Evolutionary conservation across 1,140 invertebrate genomes (phyloP).

Genomic region (Cepaea nemoralis): DNA sequence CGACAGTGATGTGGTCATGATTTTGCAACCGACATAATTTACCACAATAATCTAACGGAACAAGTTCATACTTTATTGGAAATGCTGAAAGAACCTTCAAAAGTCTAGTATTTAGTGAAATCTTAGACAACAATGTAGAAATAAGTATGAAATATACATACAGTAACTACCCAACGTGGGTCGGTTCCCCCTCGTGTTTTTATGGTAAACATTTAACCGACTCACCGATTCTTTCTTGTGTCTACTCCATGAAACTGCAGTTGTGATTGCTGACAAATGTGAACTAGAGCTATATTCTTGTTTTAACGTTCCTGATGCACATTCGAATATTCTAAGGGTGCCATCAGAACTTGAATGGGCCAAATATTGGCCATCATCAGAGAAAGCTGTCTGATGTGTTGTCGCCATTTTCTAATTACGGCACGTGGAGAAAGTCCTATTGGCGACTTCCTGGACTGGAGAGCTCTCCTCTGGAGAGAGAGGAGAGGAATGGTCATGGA

Average conservation of each 20-base stretch:
- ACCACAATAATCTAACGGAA: neutral
- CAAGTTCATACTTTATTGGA: neutral
- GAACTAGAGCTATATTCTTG: conserved; percentile 33
- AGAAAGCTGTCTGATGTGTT: neutral
- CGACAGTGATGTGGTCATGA: too few relatives aligned
- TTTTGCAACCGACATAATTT: neutral
- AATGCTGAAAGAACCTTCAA: neutral
- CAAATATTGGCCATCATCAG: conserved; percentile 33
- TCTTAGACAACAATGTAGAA: neutral
- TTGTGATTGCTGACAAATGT: conserved; percentile 28
- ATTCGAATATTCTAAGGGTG: conserved; percentile 29
- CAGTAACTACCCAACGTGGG: neutral
- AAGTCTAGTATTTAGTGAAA: neutral
- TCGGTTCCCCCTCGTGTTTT: too few relatives aligned
- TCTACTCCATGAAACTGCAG: conserved; percentile 30
- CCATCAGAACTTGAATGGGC: conserved; percentile 37
- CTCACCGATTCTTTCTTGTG: conserved; percentile 18
- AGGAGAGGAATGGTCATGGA: too few relatives aligned
- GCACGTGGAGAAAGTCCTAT: conserved; percentile 25
- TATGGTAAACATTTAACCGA: too few relatives aligned
- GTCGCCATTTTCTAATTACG: conserved; percentile 22
- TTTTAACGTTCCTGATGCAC: conserved; percentile 23
- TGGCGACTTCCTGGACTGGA: neutral
- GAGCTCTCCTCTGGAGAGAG: neutral
- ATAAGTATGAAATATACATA: neutral